Conservation (phyloP, 2,113 vertebrate genomes). For the Xenopus laevis region DNA sequence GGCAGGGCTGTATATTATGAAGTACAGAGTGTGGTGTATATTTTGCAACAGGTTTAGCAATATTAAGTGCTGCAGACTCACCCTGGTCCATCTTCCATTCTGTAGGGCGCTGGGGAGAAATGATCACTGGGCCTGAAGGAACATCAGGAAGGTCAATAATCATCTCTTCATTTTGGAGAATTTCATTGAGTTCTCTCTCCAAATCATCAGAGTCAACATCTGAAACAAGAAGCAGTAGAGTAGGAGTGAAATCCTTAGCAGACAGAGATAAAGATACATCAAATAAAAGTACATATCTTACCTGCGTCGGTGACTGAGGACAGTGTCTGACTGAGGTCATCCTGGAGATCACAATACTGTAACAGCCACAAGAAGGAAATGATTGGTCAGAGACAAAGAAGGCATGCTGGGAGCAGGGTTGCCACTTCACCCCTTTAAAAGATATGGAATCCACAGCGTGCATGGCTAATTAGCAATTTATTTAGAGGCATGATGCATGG, state of each 20-base stretch:
- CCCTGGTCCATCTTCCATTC: neutral
- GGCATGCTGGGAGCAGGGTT: too few species aligned
- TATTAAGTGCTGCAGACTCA: neutral
- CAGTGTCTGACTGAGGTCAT: slow-evolving; percentile 84
- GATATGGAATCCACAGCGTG: too few species aligned
- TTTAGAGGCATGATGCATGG: too few species aligned
- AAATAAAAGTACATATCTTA: slow-evolving; percentile 51
- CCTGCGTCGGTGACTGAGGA: slow-evolving; percentile 74
- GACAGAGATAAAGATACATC: neutral
- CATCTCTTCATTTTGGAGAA: slow-evolving; percentile 8
- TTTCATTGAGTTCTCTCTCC: slow-evolving; percentile 29
- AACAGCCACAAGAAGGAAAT: slow-evolving; percentile 16
- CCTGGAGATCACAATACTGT: slow-evolving; percentile 92
- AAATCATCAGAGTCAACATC: slow-evolving; percentile 31
- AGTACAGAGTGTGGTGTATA: too few species aligned
- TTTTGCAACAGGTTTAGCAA: too few species aligned
- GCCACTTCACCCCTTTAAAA: too few species aligned
- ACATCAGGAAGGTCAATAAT: slow-evolving; percentile 18
- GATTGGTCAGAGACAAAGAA: too few species aligned
- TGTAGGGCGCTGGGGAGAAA: neutral
- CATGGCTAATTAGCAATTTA: too few species aligned
- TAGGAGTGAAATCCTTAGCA: neutral
- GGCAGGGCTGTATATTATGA: too few species aligned
- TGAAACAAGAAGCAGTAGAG: neutral
- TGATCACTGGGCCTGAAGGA: slow-evolving; percentile 9